Evolutionary conservation across 2,888 invertebrate genomes (phyloP), one percentile per base, ranked within the genome.

Genomic region (Piscicola geometra): DNA sequence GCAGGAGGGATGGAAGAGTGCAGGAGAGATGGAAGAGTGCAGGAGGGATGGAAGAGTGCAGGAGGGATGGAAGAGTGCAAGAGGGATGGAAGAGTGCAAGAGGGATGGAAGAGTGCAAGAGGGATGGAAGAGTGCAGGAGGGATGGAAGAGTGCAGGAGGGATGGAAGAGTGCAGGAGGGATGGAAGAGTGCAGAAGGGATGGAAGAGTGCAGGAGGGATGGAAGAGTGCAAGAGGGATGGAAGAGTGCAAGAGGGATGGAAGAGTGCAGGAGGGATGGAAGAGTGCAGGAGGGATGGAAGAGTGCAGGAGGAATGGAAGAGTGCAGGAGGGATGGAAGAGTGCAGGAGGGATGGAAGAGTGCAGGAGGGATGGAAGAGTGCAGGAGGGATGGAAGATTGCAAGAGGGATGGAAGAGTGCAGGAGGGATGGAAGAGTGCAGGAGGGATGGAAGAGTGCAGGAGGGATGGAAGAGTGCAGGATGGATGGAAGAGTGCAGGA

Each of bases 171-270:
- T n/a, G 41, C 21, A 41, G 35, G 41, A 41, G 35, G 41, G n/a
- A 71, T n/a, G 9, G 66, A 66, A 69, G 66, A 28, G 25, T 70
- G 75, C 1, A 71, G 75, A 36, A 70, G 75, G 3, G 66, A 66
- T 15, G 30, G 75, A 21, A 75, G 75, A 25, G 33, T 67, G 18
- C 71, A 66, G 33, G 70, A 66, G 9, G 15, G 75, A 69, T 35
- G 36, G 33, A 75, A 66, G 21, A 71, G 67, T 3, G 66, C 15
- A 9, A 33, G 15, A n/a, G 35, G 12, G 21, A 35, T 18, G 30
- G 35, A 18, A 41, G 28, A 36, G 18, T 9, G 12, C 33, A n/a
- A 41, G 35, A 68, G 67, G 25, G n/a, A 28, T 2, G 5, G 32
- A 33, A 68, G 25, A 35, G 1, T 15, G 68, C 33, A 30, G 25